Conservation (phyloP, 2,113 vertebrate species). For the Xiphophorus hellerii region DNA sequence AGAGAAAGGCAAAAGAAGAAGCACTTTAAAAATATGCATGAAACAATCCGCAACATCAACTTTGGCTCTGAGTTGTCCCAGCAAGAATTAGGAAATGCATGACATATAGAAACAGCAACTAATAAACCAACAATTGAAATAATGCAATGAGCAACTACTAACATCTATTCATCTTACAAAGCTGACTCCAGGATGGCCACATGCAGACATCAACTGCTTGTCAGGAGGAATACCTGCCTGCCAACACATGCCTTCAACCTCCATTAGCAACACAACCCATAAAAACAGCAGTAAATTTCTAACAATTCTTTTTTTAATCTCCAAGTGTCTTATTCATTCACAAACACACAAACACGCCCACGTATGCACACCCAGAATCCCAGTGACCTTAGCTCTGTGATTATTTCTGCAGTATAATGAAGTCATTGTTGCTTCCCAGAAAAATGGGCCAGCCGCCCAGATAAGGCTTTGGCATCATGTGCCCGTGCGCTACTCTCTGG, state of each 20-base stretch:
- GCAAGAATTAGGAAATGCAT: neutral
- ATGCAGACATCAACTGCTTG: conserved; percentile 7
- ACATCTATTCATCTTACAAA: conserved; percentile 9
- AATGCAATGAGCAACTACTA: neutral
- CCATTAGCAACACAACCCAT: conserved; percentile 4
- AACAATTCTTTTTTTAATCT: neutral
- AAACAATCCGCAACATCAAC: neutral
- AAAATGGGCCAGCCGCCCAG: conserved; percentile 53
- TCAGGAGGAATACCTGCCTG: neutral
- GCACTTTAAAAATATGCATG: neutral
- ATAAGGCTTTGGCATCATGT: conserved; percentile 64
- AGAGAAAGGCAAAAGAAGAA: neutral
- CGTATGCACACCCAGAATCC: neutral
- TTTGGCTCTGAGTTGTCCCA: no score
- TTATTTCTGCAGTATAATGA: conserved; percentile 66
- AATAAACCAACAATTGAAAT: neutral
- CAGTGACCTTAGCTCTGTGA: conserved; percentile 41
- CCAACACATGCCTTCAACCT: conserved; percentile 15
- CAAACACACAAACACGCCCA: neutral
- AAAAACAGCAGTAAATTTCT: neutral
- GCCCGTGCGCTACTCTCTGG: conserved; percentile 51
- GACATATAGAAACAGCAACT: neutral
- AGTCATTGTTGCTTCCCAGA: conserved; percentile 68
- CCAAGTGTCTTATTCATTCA: conserved; percentile 1
- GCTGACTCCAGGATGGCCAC: conserved; percentile 15